Evolutionary conservation across 2,888 invertebrate genomes (phyloP).

Genomic region (Pecten maximus): DNA sequence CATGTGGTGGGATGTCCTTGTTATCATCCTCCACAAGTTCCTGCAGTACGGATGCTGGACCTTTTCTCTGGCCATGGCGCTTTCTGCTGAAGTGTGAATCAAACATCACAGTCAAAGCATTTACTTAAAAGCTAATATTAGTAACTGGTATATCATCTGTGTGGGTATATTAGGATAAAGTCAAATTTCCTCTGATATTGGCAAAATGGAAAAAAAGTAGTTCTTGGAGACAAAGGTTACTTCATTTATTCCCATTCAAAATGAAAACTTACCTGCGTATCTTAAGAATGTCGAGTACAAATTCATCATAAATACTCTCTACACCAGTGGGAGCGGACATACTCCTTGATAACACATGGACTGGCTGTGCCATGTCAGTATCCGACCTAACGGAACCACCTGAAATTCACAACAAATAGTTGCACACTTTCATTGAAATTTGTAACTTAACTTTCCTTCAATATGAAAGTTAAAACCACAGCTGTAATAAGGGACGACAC

Average conservation of each 20-base stretch:
- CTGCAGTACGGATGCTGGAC: constrained; percentile 73
- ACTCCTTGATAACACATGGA: constrained; percentile 74
- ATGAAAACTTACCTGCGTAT: constrained; percentile 68
- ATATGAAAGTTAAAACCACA: too few relatives aligned
- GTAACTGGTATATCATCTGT: too few relatives aligned
- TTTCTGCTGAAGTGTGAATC: neutral
- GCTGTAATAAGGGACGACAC: too few relatives aligned
- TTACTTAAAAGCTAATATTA: too few relatives aligned
- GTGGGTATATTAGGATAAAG: too few relatives aligned
- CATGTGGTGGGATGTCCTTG: constrained; percentile 74
- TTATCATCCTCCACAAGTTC: constrained; percentile 76
- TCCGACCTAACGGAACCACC: constrained; percentile 77
- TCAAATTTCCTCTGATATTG: too few relatives aligned
- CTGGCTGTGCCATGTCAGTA: constrained; percentile 74
- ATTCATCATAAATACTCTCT: constrained; percentile 73
- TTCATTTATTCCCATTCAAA: neutral
- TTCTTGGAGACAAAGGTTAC: neutral
- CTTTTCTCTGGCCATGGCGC: constrained; percentile 60
- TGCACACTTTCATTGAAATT: too few relatives aligned
- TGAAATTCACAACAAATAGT: constrained; percentile 57
- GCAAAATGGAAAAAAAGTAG: too few relatives aligned
- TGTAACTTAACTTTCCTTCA: too few relatives aligned
- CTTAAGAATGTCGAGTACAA: constrained; percentile 73
- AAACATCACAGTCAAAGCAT: constrained; percentile 45
- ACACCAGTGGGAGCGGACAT: constrained; percentile 78